phyloP scores from a whole-genome alignment of 92 coral and sea anemone species.

The Nematostella vectensis region DNA sequence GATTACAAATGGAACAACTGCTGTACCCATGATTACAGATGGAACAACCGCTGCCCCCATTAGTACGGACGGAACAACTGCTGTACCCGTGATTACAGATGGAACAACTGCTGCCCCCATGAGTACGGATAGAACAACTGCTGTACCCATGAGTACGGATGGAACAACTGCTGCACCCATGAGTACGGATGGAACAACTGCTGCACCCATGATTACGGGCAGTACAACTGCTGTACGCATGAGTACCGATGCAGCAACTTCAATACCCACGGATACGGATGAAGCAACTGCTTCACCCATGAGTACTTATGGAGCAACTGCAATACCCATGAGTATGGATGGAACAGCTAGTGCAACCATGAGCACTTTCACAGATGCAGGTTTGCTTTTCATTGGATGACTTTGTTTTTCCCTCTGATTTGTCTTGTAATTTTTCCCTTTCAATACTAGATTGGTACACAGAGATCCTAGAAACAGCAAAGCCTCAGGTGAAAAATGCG shows the following conservation, averaged over 20 bases:
- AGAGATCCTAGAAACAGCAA: no score
- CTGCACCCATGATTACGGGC: no score
- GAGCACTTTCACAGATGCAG: not conserved
- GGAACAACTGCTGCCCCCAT: conserved; percentile 1
- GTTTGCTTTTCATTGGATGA: not conserved
- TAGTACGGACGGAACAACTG: conserved; percentile 1
- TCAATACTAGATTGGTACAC: no score
- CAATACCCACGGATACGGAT: not conserved
- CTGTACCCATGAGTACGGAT: conserved; percentile 1
- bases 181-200: conserved; percentile 3
- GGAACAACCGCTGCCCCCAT: not conserved
- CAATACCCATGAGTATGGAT: not conserved
- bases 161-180: not conserved
- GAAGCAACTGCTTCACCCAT: not conserved
- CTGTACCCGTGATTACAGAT: not conserved
- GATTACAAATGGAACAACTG: not conserved
- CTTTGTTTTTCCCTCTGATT: not conserved
- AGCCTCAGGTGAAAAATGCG: no score
- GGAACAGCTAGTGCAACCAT: not conserved
- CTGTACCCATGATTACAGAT: not conserved
- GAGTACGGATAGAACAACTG: not conserved
- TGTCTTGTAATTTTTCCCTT: no score
- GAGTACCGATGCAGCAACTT: not conserved
- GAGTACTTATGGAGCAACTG: not conserved
- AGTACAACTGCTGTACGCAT: not conserved